These are phyloP conservation scores for Archivesica marissinica DNA, from an alignment of 1,140 invertebrate species.

Conservation along the genomic window DNA sequence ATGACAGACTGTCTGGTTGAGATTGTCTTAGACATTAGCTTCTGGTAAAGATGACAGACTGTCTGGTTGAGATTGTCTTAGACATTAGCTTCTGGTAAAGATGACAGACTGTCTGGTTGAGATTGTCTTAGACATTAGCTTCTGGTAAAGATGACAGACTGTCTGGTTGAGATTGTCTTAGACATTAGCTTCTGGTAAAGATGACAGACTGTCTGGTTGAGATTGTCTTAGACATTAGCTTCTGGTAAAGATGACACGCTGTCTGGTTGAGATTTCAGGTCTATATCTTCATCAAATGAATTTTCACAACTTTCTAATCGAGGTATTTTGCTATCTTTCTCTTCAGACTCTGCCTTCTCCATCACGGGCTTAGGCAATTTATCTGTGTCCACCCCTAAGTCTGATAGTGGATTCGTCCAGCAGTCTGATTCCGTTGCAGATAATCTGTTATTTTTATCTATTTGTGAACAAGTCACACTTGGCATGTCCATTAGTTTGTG, in stretches of 20 bases:
- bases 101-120: too few species aligned
- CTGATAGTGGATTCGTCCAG: constrained; percentile 11
- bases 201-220: too few species aligned
- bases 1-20: too few species aligned
- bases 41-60: too few species aligned
- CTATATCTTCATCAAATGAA: constrained; percentile 27
- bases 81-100: too few species aligned
- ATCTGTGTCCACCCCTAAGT: constrained; percentile 39
- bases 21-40: too few species aligned
- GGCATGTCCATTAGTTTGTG: background rate
- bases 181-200: too few species aligned
- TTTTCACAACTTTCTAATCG: constrained; percentile 29
- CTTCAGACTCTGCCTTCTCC: background rate
- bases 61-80: too few species aligned
- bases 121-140: too few species aligned
- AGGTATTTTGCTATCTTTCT: background rate
- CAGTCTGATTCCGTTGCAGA: background rate
- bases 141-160: too few species aligned
- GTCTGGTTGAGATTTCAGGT: background rate
- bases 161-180: too few species aligned
- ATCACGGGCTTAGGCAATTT: constrained; percentile 43
- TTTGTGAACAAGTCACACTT: background rate
- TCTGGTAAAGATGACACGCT: background rate
- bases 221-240: too few species aligned
- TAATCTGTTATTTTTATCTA: background rate